Base-by-base conservation (phyloP, 2,113 vertebrate genomes). In the Ptyas mucosa region DNA sequence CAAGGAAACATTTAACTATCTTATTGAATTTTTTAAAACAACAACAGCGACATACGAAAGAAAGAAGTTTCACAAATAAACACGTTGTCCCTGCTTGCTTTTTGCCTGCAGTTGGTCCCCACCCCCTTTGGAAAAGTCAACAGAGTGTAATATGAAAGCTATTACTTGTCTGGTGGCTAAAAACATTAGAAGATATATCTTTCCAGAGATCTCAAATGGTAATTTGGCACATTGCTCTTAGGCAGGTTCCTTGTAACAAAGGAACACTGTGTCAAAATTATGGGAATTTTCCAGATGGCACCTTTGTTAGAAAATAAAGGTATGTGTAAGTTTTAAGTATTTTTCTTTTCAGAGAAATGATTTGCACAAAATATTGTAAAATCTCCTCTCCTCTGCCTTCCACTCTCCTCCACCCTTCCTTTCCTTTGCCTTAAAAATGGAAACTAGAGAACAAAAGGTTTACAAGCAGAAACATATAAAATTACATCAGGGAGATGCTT, bases 51-150 rank as follows among this genome's bases (percentile, higher is more conserved):
- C n/a, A 43, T 10, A 85, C 1, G 0, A 34, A 81, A 88, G 18
- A 43, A 89, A 64, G 87, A 92, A 55, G 51, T 55, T 89, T 81
- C 91, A 54, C 46, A 14, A 11, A 54, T 87, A 61, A 12, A 61
- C 34, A 21, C 52, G 20, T 21, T 64, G 55, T 29, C n/a, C 39
- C 9, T 52, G 75, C 34, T 24, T 58, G 55, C 14, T 53, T 61
- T 69, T 87, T 87, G 46, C 88, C 52, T 7, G 29, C 29, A 46
- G 5, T 88, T 54, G 12, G 39, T 55, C 18, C 89, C 9, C 26
- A 34, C 92, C 92, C 90, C 92, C 88, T 94, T 88, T 89, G 94
- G 87, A 94, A 95, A 94, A 91, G 58, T 92, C 61, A 15, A 64
- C 54, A 75, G 46, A 1, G 1, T 81, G 34, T 61, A 92, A 93